Percentiles rank a stretch among this genome's conserved stretches.
Evolutionary conservation across 2,797 vertebrate genomes (phyloP).

Genomic region (Sphenopsis melanotis): DNA sequence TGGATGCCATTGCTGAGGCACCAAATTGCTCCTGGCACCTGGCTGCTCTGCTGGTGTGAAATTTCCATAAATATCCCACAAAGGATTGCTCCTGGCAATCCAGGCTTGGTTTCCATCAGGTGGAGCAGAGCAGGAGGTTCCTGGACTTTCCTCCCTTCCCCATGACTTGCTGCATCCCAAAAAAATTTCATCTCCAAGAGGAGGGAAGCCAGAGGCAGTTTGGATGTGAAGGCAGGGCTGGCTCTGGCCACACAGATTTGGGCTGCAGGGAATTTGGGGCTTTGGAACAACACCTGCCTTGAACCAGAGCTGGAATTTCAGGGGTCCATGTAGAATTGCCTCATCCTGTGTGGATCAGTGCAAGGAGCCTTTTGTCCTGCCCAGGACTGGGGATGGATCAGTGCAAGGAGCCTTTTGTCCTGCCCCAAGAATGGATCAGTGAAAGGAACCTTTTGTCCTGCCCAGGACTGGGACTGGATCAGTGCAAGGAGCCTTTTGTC

Average conservation of each 20-base stretch:
- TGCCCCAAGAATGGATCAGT: neutral
- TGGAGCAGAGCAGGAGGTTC: neutral
- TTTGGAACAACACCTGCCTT: neutral
- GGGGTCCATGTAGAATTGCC: neutral
- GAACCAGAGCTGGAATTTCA: neutral
- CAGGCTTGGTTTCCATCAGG: neutral
- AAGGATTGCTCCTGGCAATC: neutral
- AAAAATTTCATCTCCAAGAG: neutral
- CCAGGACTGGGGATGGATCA: neutral
- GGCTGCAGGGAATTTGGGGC: neutral
- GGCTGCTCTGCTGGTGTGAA: neutral
- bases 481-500: neutral
- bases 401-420: neutral
- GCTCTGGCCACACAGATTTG: neutral
- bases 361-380: neutral
- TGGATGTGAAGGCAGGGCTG: neutral
- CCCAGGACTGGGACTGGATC: neutral
- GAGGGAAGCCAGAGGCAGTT: neutral
- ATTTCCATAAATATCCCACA: neutral
- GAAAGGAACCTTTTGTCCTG: neutral
- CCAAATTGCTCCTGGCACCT: neutral
- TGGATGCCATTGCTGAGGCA: neutral
- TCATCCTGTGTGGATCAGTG: neutral
- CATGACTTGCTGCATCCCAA: fast-evolving
- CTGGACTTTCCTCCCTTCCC: neutral